These are phyloP conservation scores for Xerus inauris DNA, from an alignment of 2,113 vertebrate genomes.

Conservation along the genomic window DNA sequence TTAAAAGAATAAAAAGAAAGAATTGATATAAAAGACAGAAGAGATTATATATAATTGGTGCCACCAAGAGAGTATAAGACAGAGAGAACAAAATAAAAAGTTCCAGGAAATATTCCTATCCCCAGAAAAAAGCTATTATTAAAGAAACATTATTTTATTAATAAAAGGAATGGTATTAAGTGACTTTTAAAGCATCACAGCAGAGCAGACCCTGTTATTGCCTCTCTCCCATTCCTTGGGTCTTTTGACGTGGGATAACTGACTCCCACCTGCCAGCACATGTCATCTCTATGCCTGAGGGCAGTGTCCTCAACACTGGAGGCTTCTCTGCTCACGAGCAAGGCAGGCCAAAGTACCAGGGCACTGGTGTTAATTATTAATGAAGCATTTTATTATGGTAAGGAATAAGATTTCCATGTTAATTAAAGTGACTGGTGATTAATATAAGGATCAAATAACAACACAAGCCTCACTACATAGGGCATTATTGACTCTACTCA, in stretches of 20 bases:
- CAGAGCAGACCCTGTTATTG: too few species aligned
- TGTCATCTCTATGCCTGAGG: background rate
- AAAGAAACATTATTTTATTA: background rate
- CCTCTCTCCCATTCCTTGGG: background rate
- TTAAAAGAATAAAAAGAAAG: background rate
- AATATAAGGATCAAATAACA: background rate
- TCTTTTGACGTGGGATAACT: background rate
- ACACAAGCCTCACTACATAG: background rate
- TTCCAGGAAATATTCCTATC: background rate
- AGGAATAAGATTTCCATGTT: background rate
- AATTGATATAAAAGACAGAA: background rate
- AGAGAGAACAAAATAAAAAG: background rate
- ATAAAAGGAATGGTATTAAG: background rate
- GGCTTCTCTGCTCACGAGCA: background rate
- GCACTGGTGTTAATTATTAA: background rate
- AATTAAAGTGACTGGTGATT: background rate
- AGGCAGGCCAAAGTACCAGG: background rate
- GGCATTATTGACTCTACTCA: too few species aligned
- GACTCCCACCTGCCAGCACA: background rate
- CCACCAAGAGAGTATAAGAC: background rate
- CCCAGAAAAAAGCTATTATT: background rate
- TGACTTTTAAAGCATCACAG: too few species aligned
- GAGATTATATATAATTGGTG: background rate
- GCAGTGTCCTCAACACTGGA: background rate
- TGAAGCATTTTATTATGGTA: background rate